These are phyloP conservation scores for Acropora yongei DNA, from an alignment of 64 coral and sea anemone species.

Conservation along the genomic window DNA sequence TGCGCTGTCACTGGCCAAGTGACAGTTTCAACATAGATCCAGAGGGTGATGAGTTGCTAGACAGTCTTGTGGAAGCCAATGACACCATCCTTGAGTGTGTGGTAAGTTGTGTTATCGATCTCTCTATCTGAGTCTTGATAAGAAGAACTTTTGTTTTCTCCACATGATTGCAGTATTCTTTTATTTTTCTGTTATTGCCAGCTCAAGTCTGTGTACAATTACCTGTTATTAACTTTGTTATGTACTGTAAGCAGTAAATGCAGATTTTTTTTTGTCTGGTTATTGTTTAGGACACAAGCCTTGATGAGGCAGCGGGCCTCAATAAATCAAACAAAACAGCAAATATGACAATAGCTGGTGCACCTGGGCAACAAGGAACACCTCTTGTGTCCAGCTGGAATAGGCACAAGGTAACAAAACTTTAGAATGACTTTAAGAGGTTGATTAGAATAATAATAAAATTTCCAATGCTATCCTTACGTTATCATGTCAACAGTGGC, in stretches of 20 bases:
- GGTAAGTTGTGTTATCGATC: conserved; percentile 37
- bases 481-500: too few species aligned
- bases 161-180: too few species aligned
- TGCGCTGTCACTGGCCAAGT: conserved; percentile 81
- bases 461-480: too few species aligned
- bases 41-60: conserved; percentile 86
- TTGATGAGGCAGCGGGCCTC: conserved; percentile 92
- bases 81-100: conserved; percentile 91
- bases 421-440: too few species aligned
- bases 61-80: conserved; percentile 92
- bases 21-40: conserved; percentile 34
- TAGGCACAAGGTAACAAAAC: conserved; percentile 39
- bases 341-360: conserved; percentile 55
- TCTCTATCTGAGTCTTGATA: not conserved
- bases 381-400: conserved; percentile 98
- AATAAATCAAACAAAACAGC: conserved; percentile 83
- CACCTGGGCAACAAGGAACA: conserved; percentile 72
- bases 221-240: too few species aligned
- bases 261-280: not conserved
- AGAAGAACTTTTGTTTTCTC: not conserved
- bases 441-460: too few species aligned
- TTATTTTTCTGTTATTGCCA: not conserved
- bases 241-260: too few species aligned
- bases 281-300: conserved; percentile 76
- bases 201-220: not conserved